phyloP scores from a whole-genome alignment of 2,797 vertebrate genomes.

The Tapera naevia region DNA sequence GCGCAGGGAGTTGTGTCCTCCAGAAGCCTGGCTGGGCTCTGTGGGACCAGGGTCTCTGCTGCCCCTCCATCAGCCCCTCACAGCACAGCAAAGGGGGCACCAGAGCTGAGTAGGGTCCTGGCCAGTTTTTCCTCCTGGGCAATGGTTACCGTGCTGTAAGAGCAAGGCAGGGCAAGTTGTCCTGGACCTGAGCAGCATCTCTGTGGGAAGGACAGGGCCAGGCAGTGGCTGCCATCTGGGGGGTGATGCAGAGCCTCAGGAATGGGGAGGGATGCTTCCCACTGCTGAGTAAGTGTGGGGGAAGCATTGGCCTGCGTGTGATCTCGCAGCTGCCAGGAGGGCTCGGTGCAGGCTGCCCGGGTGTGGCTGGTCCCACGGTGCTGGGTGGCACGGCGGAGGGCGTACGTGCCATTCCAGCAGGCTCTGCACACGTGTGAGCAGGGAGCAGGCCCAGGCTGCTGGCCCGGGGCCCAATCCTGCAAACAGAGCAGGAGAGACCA shows the following conservation, averaged over 20 bases:
- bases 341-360: not conserved
- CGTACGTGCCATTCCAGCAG: not conserved
- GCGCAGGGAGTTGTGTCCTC: not conserved
- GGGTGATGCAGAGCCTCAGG: not conserved
- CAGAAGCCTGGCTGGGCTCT: not conserved
- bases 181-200: not conserved
- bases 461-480: not conserved
- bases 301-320: rapidly evolving
- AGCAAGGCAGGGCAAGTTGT: not conserved
- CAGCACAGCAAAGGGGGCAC: not conserved
- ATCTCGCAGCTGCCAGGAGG: not conserved
- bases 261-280: not conserved
- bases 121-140: not conserved
- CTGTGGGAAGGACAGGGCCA: not conserved
- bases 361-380: not conserved
- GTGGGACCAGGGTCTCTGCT: not conserved
- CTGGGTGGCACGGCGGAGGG: not conserved
- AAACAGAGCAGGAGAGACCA: not conserved
- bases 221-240: rapidly evolving
- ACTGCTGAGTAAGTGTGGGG: not conserved
- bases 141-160: rapidly evolving
- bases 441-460: not conserved
- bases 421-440: not conserved
- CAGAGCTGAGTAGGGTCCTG: rapidly evolving
- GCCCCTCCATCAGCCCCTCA: not conserved